Base-by-base conservation (phyloP, 2,888 invertebrate genomes). In the Parelbella ahira region DNA sequence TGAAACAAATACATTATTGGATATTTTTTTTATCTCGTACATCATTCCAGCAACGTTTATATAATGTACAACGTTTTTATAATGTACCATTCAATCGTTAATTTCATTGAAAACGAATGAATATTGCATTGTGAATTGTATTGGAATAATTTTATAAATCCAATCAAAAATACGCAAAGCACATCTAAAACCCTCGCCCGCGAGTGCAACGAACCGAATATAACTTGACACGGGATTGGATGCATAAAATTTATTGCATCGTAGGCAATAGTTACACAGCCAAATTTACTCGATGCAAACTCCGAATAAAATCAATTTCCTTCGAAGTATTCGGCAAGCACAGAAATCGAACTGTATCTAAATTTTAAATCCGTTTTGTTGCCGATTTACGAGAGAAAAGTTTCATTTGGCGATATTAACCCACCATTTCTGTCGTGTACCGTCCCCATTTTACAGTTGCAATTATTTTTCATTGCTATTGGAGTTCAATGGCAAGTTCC, bases 131-230 rank as follows among this genome's bases (percentile, higher is more conserved):
- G 33, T 15, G 19, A 25, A 10, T 55, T 50, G 58, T 53, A 61
- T 63, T 60, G 64, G 60, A 68, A 68, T 66, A 71, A 69, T 66
- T 75, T 65, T 71, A 70, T 78, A 73, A 74, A 72, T 57, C 55
- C 63, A 60, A 55, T 65, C 58, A 58, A 44, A 41, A 49, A 47
- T 49, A 44, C 45, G 47, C 48, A 43, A 41, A 51, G 51, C 54
- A 56, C 44, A 53, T 54, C 55, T 57, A 54, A 54, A 60, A 54
- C 53, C 52, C 53, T 51, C 51, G 46, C 55, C 63, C 48, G 60
- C 54, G 61, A 66, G 63, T 70, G 71, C 71, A 70, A 47, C 58
- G 69, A 75, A 71, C 72, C 61, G 71, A 65, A 70, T 66, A 64
- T 58, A 58, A 68, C 66, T 68, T 67, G 68, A 75, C 72, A 62